These are phyloP conservation scores for Merluccius polli DNA, from an alignment of 2,797 vertebrate genomes.

Conservation along the genomic window DNA sequence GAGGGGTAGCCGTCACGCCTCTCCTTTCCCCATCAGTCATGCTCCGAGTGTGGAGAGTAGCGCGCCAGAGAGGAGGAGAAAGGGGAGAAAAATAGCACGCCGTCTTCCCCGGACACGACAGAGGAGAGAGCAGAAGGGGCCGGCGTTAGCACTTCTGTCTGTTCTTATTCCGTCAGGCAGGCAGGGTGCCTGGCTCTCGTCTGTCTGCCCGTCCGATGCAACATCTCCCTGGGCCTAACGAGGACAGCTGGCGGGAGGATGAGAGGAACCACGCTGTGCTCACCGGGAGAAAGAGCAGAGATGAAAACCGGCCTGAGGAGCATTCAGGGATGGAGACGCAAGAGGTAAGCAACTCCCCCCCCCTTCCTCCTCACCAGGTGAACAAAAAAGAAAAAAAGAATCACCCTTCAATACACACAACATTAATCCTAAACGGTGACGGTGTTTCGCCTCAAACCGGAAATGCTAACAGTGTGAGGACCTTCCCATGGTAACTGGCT, in stretches of 20 bases:
- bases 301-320: not conserved
- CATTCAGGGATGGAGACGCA: not conserved
- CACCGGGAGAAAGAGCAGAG: not conserved
- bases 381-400: slow-evolving; percentile 36
- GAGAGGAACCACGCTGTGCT: not conserved
- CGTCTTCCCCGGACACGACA: slow-evolving; percentile 24
- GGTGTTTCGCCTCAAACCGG: not conserved
- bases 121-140: slow-evolving; percentile 30
- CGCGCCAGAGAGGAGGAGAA: slow-evolving; percentile 9
- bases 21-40: slow-evolving; percentile 65
- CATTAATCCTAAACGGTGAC: not conserved
- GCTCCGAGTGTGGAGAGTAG: slow-evolving; percentile 51
- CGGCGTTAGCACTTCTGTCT: slow-evolving; percentile 29
- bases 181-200: slow-evolving; percentile 39
- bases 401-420: slow-evolving; percentile 47
- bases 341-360: not conserved
- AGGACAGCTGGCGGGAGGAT: slow-evolving; percentile 46
- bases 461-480: not conserved
- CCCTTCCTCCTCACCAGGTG: slow-evolving; percentile 59
- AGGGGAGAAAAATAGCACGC: slow-evolving; percentile 13
- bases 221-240: slow-evolving; percentile 50
- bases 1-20: slow-evolving; percentile 46
- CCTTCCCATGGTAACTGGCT: not conserved
- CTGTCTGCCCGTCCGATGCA: slow-evolving; percentile 40
- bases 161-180: slow-evolving; percentile 39